Conservation (phyloP, 1,140 invertebrate species). For the Drosophila arawakana region DNA sequence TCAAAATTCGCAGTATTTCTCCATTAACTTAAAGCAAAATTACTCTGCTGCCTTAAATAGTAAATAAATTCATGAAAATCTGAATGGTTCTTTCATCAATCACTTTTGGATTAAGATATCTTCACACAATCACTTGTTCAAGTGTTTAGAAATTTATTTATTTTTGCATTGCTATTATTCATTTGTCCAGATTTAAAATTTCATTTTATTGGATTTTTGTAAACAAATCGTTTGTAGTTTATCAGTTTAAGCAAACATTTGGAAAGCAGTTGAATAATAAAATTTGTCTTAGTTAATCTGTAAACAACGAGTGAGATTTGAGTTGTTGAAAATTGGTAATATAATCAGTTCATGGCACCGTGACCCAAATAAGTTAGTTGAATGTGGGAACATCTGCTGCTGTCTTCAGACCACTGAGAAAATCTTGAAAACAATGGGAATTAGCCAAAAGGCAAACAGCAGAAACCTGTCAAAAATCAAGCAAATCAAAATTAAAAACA, state of each 20-base stretch:
- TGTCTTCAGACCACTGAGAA: conserved; percentile 6
- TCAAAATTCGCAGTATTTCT: conserved; percentile 3
- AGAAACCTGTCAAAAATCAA: conserved; percentile 66
- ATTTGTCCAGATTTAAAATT: conserved; percentile 14
- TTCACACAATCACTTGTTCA: background rate
- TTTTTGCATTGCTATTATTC: conserved; percentile 8
- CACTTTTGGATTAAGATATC: background rate
- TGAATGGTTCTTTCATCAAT: too few relatives aligned
- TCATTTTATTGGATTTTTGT: conserved; percentile 19
- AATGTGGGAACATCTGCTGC: conserved; percentile 32
- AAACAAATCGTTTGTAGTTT: conserved; percentile 16
- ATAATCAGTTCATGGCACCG: conserved; percentile 34
- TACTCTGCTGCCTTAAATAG: background rate
- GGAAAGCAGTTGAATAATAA: background rate
- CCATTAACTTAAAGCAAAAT: conserved; percentile 1
- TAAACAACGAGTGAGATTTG: background rate
- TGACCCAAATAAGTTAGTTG: conserved; percentile 24
- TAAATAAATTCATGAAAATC: too few relatives aligned
- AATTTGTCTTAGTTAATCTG: background rate
- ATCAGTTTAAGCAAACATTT: conserved; percentile 12
- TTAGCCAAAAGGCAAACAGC: conserved; percentile 50
- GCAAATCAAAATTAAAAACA: conserved; percentile 49
- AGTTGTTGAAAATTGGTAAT: conserved; percentile 23
- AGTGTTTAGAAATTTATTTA: conserved; percentile 24
- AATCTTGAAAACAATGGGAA: conserved; percentile 36